phyloP scores from a whole-genome alignment of 2,797 vertebrate species.

The Tarsius wallacei region DNA sequence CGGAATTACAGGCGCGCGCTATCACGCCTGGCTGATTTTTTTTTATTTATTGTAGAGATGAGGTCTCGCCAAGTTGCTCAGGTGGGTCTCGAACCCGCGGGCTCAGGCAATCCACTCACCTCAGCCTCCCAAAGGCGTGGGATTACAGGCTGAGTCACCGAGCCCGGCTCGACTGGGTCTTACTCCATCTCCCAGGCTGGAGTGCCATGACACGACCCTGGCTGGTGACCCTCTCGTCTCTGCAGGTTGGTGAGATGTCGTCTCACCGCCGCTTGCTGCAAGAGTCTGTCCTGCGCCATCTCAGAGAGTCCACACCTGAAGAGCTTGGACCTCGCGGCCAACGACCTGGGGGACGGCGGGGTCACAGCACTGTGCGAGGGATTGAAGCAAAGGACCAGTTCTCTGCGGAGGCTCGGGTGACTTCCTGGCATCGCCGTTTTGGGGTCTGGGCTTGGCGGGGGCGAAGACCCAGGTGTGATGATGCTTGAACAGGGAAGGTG shows the following conservation, averaged over 20 bases:
- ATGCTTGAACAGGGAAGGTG: fast-evolving
- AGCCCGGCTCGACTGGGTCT: background rate
- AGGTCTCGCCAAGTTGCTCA: too few relatives aligned
- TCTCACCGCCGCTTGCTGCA: background rate
- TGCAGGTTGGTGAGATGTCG: slow-evolving; percentile 35
- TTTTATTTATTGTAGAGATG: too few relatives aligned
- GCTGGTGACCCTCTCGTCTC: background rate
- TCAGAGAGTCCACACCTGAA: background rate
- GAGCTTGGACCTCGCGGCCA: slow-evolving; percentile 63
- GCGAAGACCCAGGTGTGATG: fast-evolving
- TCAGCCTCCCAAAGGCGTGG: too few relatives aligned
- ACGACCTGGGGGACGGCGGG: slow-evolving; percentile 7
- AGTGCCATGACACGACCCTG: background rate
- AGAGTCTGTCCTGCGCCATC: background rate
- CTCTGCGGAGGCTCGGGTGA: slow-evolving; percentile 65
- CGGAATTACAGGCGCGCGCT: too few relatives aligned
- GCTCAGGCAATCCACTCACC: too few relatives aligned
- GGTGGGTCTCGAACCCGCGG: too few relatives aligned
- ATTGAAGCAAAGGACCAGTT: background rate
- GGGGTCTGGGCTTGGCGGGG: background rate
- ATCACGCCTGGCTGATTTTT: too few relatives aligned
- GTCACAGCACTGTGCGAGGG: background rate
- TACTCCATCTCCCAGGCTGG: background rate
- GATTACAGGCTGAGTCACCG: too few relatives aligned
- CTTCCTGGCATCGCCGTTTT: background rate